Evolutionary conservation across 2,888 invertebrate species (phyloP).

Genomic region (Allygus modestus): DNA sequence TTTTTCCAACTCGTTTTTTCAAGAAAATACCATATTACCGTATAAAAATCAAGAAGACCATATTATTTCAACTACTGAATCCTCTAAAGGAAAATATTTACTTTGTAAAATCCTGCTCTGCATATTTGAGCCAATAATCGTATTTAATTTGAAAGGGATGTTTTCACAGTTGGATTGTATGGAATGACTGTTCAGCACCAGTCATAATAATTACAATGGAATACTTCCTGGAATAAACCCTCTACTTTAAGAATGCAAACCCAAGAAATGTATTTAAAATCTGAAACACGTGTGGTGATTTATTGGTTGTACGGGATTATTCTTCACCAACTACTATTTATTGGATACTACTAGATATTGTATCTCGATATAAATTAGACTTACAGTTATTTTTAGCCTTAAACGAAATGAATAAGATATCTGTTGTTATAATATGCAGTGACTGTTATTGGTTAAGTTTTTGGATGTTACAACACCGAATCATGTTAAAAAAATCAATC

Average conservation of each 20-base stretch:
- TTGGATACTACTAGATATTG: too few species aligned
- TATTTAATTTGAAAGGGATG: slow-evolving; percentile 29
- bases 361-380: too few species aligned
- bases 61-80: not conserved
- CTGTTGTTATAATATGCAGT: too few species aligned
- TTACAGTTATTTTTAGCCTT: too few species aligned
- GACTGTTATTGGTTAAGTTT: too few species aligned
- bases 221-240: not conserved
- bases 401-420: too few species aligned
- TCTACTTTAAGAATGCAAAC: not conserved
- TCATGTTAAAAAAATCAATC: too few species aligned
- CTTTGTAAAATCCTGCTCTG: not conserved
- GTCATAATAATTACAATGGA: not conserved
- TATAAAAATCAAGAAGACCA: too few species aligned
- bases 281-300: not conserved
- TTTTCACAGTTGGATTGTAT: slow-evolving; percentile 25
- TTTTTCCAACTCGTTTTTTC: too few species aligned
- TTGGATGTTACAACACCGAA: too few species aligned
- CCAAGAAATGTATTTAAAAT: not conserved
- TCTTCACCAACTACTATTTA: too few species aligned
- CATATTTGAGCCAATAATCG: slow-evolving; percentile 22
- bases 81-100: not conserved
- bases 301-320: not conserved
- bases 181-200: slow-evolving; percentile 25
- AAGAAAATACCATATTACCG: too few species aligned